Percentiles rank a stretch among this genome's conserved stretches.
phyloP scores from a whole-genome alignment of 2,113 vertebrate genomes.

The Columba livia region DNA sequence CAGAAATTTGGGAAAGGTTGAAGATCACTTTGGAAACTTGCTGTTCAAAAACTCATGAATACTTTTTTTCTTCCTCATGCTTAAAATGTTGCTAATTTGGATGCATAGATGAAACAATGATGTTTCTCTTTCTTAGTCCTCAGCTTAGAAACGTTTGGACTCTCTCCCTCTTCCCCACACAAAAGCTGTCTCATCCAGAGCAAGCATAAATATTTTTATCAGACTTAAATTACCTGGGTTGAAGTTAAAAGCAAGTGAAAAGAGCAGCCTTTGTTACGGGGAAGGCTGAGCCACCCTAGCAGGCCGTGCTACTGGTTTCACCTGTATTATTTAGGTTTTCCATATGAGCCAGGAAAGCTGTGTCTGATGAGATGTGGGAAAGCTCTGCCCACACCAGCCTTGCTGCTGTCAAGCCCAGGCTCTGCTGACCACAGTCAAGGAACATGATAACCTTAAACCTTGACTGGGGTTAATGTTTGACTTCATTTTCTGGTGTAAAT shows the following conservation, averaged over 20 bases:
- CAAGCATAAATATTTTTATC: slow-evolving; percentile 49
- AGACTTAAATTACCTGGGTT: slow-evolving; percentile 17
- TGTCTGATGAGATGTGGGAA: slow-evolving; percentile 10
- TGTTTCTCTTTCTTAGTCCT: neutral
- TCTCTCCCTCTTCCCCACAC: neutral
- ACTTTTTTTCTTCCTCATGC: neutral
- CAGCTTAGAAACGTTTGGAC: neutral
- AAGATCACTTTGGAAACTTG: neutral
- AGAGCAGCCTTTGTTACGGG: neutral
- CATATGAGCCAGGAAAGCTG: neutral
- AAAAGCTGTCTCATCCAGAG: slow-evolving; percentile 13
- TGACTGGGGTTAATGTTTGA: neutral
- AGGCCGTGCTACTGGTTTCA: slow-evolving; percentile 37
- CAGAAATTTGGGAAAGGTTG: neutral
- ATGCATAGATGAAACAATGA: neutral
- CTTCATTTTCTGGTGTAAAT: neutral
- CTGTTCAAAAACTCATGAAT: neutral
- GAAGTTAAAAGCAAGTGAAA: slow-evolving; percentile 26
- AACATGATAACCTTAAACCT: neutral
- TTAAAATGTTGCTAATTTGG: neutral
- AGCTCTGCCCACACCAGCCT: accelerated
- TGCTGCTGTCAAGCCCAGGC: neutral
- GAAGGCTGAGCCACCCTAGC: neutral
- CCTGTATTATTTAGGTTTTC: neutral
- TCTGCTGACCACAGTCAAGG: neutral